Evolutionary conservation across 2,797 vertebrate species (phyloP).

Genomic region (Centropyge bicolor): DNA sequence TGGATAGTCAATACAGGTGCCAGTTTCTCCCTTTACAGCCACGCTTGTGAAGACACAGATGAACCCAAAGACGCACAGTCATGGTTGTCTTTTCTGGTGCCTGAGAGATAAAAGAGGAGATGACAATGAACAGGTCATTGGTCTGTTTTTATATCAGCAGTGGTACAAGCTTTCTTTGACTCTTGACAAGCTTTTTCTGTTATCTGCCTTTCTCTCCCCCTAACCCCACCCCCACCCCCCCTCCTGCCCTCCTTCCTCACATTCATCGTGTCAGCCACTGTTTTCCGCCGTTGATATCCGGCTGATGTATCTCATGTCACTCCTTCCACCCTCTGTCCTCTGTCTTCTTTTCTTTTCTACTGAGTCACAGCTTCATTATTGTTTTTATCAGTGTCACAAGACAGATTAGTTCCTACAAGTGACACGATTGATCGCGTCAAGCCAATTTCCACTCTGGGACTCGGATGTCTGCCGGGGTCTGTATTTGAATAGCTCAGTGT

Average conservation of each 20-base stretch:
- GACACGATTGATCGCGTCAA: conserved; percentile 30
- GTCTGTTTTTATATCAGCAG: conserved; percentile 12
- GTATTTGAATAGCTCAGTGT: conserved; percentile 24
- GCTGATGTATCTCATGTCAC: conserved; percentile 51
- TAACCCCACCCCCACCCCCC: too few species aligned
- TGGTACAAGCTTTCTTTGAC: background rate
- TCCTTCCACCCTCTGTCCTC: conserved; percentile 34
- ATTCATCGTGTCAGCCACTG: conserved; percentile 4
- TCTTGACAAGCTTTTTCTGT: background rate
- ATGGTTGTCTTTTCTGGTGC: conserved; percentile 16
- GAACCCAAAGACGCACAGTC: conserved; percentile 26
- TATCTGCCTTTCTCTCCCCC: conserved; percentile 1
- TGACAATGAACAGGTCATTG: conserved; percentile 15
- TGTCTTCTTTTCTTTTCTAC: conserved; percentile 39
- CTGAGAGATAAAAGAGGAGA: conserved; percentile 22
- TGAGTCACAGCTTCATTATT: conserved; percentile 52
- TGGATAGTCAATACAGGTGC: conserved; percentile 56
- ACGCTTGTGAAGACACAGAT: conserved; percentile 12
- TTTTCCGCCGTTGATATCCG: conserved; percentile 27
- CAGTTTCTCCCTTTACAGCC: conserved; percentile 37
- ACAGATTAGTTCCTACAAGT: conserved; percentile 48
- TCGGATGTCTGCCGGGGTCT: conserved; percentile 16
- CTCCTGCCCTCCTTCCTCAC: conserved; percentile 5
- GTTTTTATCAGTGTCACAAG: conserved; percentile 59
- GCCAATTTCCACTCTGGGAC: conserved; percentile 2